phyloP scores from a whole-genome alignment of 1,140 invertebrate genomes.

The Dryas iulia region DNA sequence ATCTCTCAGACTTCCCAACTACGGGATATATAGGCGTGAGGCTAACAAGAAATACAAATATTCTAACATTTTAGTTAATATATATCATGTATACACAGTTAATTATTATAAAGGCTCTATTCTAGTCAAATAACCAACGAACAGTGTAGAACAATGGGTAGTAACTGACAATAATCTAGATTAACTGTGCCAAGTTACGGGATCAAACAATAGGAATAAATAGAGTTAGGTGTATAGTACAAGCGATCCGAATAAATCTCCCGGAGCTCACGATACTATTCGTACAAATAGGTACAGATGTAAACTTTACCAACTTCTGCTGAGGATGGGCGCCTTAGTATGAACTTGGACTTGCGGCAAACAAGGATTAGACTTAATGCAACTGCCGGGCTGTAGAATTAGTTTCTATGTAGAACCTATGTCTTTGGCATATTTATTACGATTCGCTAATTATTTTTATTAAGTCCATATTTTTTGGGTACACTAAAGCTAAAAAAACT shows the following conservation, averaged over 20 bases:
- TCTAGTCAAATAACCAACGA: background rate
- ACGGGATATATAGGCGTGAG: no score
- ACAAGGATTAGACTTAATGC: background rate
- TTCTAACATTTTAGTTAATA: no score
- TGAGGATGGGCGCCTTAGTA: background rate
- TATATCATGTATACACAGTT: background rate
- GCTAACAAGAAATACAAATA: no score
- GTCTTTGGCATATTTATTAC: no score
- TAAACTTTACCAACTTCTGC: background rate
- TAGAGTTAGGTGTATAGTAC: conserved; percentile 8
- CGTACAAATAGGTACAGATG: conserved; percentile 7
- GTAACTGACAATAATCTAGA: conserved; percentile 14
- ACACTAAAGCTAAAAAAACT: no score
- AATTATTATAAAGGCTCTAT: background rate
- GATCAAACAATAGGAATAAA: conserved; percentile 9
- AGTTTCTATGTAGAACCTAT: background rate
- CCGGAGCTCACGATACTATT: conserved; percentile 4
- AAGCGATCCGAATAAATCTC: conserved; percentile 4
- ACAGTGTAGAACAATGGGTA: background rate
- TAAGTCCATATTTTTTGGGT: no score
- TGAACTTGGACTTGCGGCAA: background rate
- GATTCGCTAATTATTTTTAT: no score
- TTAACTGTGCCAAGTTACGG: conserved; percentile 1
- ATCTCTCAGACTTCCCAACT: no score
- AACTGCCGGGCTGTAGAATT: background rate